These are phyloP conservation scores for Neostethus bicornis DNA, from an alignment of 2,797 vertebrate genomes.

Conservation along the genomic window DNA sequence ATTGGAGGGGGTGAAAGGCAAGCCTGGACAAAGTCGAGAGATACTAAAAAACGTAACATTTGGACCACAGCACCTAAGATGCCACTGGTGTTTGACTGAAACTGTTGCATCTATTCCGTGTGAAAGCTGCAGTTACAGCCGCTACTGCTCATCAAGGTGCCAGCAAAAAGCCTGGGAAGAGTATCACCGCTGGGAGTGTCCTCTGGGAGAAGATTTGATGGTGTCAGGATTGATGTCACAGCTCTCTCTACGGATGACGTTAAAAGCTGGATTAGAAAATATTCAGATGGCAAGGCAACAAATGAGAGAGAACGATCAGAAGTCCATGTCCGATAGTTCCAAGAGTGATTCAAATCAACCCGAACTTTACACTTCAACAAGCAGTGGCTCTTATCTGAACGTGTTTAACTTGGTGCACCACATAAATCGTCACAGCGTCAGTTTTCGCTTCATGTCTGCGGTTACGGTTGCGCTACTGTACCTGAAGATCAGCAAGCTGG, in stretches of 20 bases:
- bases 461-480: constrained; percentile 83
- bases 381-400: constrained; percentile 80
- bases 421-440: constrained; percentile 74
- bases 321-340: not conserved
- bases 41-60: constrained; percentile 23
- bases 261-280: constrained; percentile 82
- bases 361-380: constrained; percentile 51
- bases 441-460: constrained; percentile 83
- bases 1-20: constrained; percentile 41
- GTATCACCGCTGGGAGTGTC: constrained; percentile 88
- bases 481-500: constrained; percentile 68
- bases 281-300: constrained; percentile 55
- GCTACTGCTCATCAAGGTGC: constrained; percentile 87
- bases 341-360: constrained; percentile 12
- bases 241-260: constrained; percentile 83
- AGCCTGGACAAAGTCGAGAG: constrained; percentile 1
- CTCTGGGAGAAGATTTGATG: constrained; percentile 81
- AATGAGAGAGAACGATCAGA: constrained; percentile 22
- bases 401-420: constrained; percentile 88
- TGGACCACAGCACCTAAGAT: constrained; percentile 79
- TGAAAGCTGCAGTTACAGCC: constrained; percentile 84
- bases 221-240: constrained; percentile 87
- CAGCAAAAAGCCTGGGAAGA: constrained; percentile 83
- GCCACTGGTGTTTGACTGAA: constrained; percentile 87
- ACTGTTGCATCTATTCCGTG: constrained; percentile 82